Evolutionary conservation across 1,140 invertebrate species (phyloP).

Genomic region (Leptopilina clavipes): DNA sequence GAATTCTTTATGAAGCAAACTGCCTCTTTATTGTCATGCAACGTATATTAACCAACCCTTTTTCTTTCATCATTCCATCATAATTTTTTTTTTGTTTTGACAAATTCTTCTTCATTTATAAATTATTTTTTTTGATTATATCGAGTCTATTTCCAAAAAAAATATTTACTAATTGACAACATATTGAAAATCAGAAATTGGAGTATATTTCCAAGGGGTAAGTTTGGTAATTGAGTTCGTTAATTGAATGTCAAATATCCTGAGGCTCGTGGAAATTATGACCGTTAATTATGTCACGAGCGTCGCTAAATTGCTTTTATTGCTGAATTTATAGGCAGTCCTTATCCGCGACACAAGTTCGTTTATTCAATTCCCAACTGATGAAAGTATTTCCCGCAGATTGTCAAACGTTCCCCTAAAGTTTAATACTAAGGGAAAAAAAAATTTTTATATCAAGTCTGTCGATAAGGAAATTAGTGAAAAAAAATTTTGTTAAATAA

Average conservation of each 20-base stretch:
- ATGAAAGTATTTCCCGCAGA: neutral
- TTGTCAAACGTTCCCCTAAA: too few species aligned
- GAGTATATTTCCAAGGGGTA: too few species aligned
- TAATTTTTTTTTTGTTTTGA: too few species aligned
- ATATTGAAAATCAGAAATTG: too few species aligned
- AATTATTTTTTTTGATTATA: too few species aligned
- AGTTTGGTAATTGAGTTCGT: conserved; percentile 26
- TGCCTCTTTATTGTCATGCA: conserved; percentile 42
- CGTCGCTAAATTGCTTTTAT: conserved; percentile 23
- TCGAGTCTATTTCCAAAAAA: too few species aligned
- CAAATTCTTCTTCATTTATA: too few species aligned
- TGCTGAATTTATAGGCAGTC: conserved; percentile 47
- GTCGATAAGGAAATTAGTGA: too few species aligned
- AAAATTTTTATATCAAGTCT: too few species aligned
- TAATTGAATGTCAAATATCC: conserved; percentile 57
- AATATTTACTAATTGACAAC: too few species aligned
- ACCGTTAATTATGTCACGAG: conserved; percentile 44
- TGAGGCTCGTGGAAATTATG: conserved; percentile 50
- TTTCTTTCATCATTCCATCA: neutral
- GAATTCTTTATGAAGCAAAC: conserved; percentile 37
- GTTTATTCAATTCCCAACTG: neutral
- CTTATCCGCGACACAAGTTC: conserved; percentile 21
- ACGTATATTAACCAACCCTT: neutral
- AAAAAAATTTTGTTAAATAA: too few species aligned
- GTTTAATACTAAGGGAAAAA: too few species aligned